Base-by-base conservation (phyloP, 92 coral and sea anemone genomes). In the Nematostella vectensis region DNA sequence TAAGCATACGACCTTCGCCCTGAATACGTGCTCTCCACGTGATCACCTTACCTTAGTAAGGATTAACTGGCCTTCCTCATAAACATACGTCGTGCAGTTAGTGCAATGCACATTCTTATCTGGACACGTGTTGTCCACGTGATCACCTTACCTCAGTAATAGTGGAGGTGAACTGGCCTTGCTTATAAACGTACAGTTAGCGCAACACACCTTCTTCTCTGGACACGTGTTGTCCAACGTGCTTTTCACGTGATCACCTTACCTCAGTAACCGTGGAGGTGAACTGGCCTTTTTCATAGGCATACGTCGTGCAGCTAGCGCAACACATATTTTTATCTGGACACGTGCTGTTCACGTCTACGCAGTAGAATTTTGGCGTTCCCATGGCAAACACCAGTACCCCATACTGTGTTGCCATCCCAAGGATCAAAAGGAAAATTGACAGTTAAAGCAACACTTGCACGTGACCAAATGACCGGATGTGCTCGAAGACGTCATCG, bases 141-240 rank as follows among this genome's bases (percentile, higher is more conserved):
- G n/a, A n/a, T n/a, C n/a, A 33, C 40, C 23, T 59, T 61, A 70
- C 76, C 76, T 70, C 76, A 27, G 67, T 70, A 15, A 70, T 68
- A 24, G 54, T n/a, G n/a, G n/a, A n/a, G n/a, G n/a, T n/a, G n/a
- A n/a, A n/a, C n/a, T n/a, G n/a, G n/a, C n/a, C n/a, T n/a, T n/a
- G n/a, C n/a, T n/a, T n/a, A n/a, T n/a, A n/a, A n/a, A n/a, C n/a
- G n/a, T n/a, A n/a, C n/a, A n/a, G n/a, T n/a, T n/a, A n/a, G n/a
- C n/a, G n/a, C n/a, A n/a, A n/a, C n/a, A n/a, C n/a, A n/a, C n/a
- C 50, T 70, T 70, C 13, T 26, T 26, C 21, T 61, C 68, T 17
- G 9, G 11, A 51, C 77, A 61, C 1, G 62, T 19, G 18, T 44
- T 54, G 21, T 65, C 54, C 37, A 54, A n/a, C n/a, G n/a, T n/a